A percentile compares a stretch with the other conserved stretches of the same genome.
These are phyloP conservation scores for Drosophila paramelanica DNA, from an alignment of 2,888 invertebrate genomes.

Conservation along the genomic window DNA sequence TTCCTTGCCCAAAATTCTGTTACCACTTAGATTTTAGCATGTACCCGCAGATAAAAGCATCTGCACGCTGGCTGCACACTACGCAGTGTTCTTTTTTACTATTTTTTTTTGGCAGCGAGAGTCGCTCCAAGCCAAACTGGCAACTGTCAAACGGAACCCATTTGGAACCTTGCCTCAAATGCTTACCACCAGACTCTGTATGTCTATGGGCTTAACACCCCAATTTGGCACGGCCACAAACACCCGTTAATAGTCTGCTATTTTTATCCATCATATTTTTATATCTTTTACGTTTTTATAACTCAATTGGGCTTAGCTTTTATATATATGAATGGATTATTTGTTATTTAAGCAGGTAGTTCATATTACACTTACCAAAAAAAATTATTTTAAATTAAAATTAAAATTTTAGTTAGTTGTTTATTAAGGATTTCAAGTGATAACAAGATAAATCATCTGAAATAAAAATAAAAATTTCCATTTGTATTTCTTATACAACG, in stretches of 20 bases:
- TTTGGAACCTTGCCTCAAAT: constrained; percentile 10
- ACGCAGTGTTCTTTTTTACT: constrained; percentile 12
- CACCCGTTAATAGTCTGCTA: constrained; percentile 6
- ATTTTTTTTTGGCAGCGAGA: constrained; percentile 14
- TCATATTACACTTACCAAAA: too few relatives aligned
- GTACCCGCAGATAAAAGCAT: constrained; percentile 59
- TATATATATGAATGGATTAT: too few relatives aligned
- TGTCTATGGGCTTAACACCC: not conserved
- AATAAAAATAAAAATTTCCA: too few relatives aligned
- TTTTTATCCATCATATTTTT: not conserved
- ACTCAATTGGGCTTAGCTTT: too few relatives aligned
- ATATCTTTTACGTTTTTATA: not conserved
- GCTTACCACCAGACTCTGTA: not conserved
- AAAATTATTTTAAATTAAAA: too few relatives aligned
- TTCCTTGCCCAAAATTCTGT: constrained; percentile 37
- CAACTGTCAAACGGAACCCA: constrained; percentile 26
- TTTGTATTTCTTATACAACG: too few relatives aligned
- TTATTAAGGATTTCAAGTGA: too few relatives aligned
- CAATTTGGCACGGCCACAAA: constrained; percentile 11
- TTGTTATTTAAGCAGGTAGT: too few relatives aligned
- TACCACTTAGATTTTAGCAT: constrained; percentile 68
- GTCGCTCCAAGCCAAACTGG: constrained; percentile 14
- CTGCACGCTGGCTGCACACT: constrained; percentile 47
- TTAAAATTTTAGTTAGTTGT: too few relatives aligned
- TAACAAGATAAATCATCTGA: too few relatives aligned